Evolutionary conservation across 2,888 invertebrate genomes (phyloP), one percentile per base, ranked within the genome.

Genomic region (Drosophila koepferae): DNA sequence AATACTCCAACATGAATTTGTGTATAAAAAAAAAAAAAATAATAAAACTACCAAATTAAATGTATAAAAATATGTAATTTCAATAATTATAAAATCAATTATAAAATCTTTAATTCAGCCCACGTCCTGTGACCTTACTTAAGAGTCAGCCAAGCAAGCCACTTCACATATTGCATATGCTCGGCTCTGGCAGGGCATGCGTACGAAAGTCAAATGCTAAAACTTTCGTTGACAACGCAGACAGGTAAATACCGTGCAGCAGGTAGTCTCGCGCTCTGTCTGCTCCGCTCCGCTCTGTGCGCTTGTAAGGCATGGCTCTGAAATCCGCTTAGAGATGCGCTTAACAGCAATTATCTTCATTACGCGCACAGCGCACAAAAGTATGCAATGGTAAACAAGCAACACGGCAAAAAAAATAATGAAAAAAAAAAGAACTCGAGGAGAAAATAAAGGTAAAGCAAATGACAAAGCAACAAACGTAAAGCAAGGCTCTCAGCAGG

Each of bases 321-420:
- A 88, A 86, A 86, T 86, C 88, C 89, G 82, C 74, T 80, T 73
- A 82, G 70, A 80, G 80, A 78, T 84, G 82, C 84, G 86, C 86
- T 86, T 81, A 89, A 81, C 89, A 86, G 86, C 86, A 89, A 86
- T 86, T 89, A 86, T 86, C 86, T 89, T 86, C 89, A 89, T 86
- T 86, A 86, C 82, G 80, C 74, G 84, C 64, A 43, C 55, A 41
- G 86, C 86, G 66, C 72, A 70, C 83, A 71, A 80, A 83, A 76
- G 83, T 80, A 80, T 86, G 81, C 73, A 69, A 72, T 66, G 71
- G 44, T 71, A 76, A 72, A 77, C 74, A 70, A 73, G 66, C 56
- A 62, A 31, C 63, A 43, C 61, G 14, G n/a, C 18, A 31, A 70
- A 60, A 70, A 60, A 46, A 59, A 43, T 40, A 31, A 46, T 69